These are phyloP conservation scores for Acrossocheilus wenchowensis DNA, from an alignment of 2,797 vertebrate species.

Conservation along the genomic window DNA sequence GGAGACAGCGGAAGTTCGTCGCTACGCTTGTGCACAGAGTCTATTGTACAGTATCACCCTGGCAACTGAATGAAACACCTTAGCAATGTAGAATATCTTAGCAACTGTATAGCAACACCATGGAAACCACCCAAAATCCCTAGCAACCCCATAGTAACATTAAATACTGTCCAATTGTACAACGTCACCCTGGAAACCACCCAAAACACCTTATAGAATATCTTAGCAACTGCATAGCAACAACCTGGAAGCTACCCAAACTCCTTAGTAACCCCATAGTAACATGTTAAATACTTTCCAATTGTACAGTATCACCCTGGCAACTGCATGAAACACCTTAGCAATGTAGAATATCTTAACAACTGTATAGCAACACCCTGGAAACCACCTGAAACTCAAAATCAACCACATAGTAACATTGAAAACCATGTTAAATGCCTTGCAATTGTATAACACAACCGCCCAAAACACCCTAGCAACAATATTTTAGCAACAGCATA, in stretches of 20 bases:
- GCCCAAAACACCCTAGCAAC: not conserved
- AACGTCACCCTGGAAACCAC: not conserved
- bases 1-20: too few species aligned
- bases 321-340: too few species aligned
- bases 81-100: not conserved
- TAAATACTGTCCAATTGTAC: not conserved
- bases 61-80: too few species aligned
- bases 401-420: not conserved
- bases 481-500: not conserved
- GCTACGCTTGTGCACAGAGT: too few species aligned
- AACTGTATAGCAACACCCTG: not conserved
- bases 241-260: not conserved
- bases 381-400: not conserved
- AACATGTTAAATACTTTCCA: too few species aligned
- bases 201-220: not conserved
- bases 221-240: not conserved
- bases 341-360: not conserved
- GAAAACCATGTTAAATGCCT: too few species aligned
- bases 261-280: not conserved
- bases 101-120: not conserved
- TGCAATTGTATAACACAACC: not conserved
- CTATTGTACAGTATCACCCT: too few species aligned
- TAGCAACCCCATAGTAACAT: not conserved
- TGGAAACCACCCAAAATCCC: not conserved
- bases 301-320: too few species aligned